phyloP scores from a whole-genome alignment of 2,888 invertebrate species.

The Apantesis nais region DNA sequence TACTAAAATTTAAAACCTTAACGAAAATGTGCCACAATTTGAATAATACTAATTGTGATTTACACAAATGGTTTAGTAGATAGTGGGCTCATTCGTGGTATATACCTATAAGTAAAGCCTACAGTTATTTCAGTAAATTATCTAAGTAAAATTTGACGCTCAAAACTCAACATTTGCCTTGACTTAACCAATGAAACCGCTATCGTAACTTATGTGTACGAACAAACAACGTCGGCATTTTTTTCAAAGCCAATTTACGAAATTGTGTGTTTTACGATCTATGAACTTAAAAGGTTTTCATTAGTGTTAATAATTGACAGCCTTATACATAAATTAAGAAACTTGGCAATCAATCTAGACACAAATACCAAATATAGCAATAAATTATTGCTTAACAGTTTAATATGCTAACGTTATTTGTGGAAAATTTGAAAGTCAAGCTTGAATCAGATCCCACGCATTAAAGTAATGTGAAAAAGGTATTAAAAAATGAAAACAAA shows the following conservation, averaged over 20 bases:
- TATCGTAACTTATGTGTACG: background rate
- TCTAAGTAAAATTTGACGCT: background rate
- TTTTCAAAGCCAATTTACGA: background rate
- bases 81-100: no score
- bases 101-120: background rate
- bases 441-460: slow-evolving; percentile 39
- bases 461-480: slow-evolving; percentile 28
- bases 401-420: slow-evolving; percentile 34
- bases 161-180: background rate
- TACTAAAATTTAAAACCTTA: background rate
- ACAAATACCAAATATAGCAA: slow-evolving; percentile 13
- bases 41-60: background rate
- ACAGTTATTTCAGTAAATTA: background rate
- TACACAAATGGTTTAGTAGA: background rate
- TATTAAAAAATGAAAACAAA: slow-evolving; percentile 45
- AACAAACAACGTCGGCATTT: background rate
- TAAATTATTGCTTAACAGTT: slow-evolving; percentile 33
- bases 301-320: slow-evolving; percentile 5
- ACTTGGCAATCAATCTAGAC: slow-evolving; percentile 17
- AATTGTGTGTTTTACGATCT: background rate
- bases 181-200: background rate
- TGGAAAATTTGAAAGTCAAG: slow-evolving; percentile 13
- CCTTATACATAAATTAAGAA: slow-evolving; percentile 7
- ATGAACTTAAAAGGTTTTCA: slow-evolving; percentile 4
- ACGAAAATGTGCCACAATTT: background rate